phyloP scores from a whole-genome alignment of 2,888 invertebrate genomes.

The Ellobium chinense region DNA sequence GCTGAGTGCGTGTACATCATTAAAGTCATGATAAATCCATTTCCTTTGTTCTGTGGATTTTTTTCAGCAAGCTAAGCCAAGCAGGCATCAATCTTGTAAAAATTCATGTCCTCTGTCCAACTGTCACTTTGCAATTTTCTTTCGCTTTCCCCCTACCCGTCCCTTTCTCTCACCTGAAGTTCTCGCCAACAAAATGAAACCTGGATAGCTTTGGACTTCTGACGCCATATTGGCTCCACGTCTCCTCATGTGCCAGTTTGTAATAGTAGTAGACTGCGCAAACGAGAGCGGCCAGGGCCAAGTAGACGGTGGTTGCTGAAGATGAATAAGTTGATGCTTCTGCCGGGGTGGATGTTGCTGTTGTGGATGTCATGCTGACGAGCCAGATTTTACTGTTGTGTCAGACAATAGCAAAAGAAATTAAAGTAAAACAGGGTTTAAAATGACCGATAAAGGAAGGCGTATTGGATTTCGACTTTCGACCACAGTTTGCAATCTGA shows the following conservation, averaged over 20 bases:
- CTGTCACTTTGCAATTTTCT: no score
- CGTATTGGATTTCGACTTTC: no score
- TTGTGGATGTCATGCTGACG: neutral
- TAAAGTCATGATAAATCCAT: no score
- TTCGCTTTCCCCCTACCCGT: no score
- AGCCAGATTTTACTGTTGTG: no score
- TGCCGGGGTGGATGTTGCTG: neutral
- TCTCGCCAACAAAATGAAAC: neutral
- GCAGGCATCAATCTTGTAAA: neutral
- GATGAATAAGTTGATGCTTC: no score
- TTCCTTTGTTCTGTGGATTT: no score
- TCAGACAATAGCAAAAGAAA: neutral
- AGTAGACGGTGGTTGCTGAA: neutral
- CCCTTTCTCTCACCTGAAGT: neutral
- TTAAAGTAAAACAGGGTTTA: neutral
- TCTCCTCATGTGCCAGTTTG: neutral
- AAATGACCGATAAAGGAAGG: neutral
- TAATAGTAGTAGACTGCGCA: neutral
- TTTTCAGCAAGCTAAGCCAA: no score
- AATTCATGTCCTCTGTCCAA: neutral
- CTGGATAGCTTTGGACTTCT: neutral
- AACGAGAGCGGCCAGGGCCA: neutral
- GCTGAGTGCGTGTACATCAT: no score
- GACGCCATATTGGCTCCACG: slow-evolving; percentile 2
- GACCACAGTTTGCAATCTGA: no score